These are phyloP conservation scores for Lacanobia wlatinum DNA, from an alignment of 2,888 invertebrate genomes.

Conservation along the genomic window DNA sequence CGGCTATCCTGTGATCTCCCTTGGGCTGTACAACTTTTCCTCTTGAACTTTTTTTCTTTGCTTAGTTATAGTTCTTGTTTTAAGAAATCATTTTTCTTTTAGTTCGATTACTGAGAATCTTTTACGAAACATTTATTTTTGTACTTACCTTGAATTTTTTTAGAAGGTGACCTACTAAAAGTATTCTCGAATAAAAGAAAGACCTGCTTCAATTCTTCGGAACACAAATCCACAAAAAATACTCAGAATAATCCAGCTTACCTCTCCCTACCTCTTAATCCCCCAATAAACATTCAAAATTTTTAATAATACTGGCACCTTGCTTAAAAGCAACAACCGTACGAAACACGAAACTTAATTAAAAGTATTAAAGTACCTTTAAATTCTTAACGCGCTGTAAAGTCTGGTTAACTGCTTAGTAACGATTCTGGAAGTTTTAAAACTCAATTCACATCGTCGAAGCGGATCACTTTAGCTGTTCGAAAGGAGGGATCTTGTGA, in stretches of 20 bases:
- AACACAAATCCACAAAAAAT: slow-evolving; percentile 14
- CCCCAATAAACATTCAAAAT: slow-evolving; percentile 14
- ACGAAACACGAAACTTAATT: slow-evolving; percentile 55
- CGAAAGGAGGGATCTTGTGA: slow-evolving; percentile 63
- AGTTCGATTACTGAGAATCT: neutral
- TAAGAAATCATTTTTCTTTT: neutral
- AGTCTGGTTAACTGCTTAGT: slow-evolving; percentile 67
- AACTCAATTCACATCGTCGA: slow-evolving; percentile 71
- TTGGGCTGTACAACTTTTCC: neutral
- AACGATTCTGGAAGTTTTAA: slow-evolving; percentile 70
- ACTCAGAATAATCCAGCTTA: slow-evolving; percentile 15
- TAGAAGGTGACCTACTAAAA: neutral
- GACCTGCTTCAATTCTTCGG: neutral
- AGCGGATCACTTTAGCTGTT: slow-evolving; percentile 67
- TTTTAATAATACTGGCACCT: slow-evolving; percentile 20
- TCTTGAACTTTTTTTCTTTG: neutral
- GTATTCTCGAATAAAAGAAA: neutral
- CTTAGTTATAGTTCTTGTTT: neutral
- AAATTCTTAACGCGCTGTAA: slow-evolving; percentile 60
- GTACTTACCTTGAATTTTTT: neutral
- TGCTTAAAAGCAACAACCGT: slow-evolving; percentile 31
- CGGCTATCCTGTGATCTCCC: slow-evolving; percentile 6
- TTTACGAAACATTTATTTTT: neutral
- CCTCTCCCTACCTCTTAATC: slow-evolving; percentile 8
- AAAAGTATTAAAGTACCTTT: slow-evolving; percentile 63